Conservation (phyloP, 2,797 vertebrate genomes). For the Tangara arthus region DNA sequence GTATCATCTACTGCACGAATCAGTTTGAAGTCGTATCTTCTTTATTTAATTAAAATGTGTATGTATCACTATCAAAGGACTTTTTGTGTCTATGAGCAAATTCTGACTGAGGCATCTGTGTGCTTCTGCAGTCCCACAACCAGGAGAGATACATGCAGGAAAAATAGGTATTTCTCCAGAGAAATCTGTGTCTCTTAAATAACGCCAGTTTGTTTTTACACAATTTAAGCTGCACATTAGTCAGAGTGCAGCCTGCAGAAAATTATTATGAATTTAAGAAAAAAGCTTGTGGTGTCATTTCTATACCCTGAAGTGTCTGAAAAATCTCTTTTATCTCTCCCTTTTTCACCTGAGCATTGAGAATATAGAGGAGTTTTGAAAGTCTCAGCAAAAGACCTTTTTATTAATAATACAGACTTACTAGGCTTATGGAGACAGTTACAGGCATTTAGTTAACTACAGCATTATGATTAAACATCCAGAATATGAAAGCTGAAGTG, state of each 20-base stretch:
- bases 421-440: neutral
- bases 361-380: neutral
- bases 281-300: neutral
- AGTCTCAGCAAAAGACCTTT: neutral
- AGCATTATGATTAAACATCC: neutral
- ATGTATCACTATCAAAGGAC: neutral
- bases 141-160: neutral
- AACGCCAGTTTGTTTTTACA: neutral
- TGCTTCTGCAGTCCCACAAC: neutral
- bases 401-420: neutral
- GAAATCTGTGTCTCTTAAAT: neutral
- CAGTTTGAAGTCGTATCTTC: neutral
- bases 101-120: neutral
- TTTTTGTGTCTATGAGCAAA: neutral
- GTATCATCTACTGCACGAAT: neutral
- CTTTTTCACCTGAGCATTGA: neutral
- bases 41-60: neutral
- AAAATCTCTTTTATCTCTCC: neutral
- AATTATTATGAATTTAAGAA: neutral
- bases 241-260: neutral
- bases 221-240: neutral
- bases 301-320: neutral
- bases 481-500: neutral
- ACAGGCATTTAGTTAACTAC: neutral
- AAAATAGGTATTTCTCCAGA: neutral